Evolutionary conservation across 1,140 invertebrate genomes (phyloP).

Genomic region (Drosophila subpulchrella): DNA sequence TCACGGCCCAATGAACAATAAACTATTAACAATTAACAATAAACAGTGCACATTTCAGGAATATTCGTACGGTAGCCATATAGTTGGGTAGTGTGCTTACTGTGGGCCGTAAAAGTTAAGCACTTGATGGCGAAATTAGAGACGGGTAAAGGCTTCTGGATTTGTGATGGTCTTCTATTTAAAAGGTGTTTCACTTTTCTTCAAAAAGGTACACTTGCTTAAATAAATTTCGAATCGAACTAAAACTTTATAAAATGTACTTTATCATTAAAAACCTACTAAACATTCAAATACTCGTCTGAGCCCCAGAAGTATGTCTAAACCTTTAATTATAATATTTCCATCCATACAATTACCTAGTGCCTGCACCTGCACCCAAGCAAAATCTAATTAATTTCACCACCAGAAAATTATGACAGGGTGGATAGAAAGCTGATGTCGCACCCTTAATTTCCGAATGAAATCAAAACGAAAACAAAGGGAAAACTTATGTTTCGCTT

Average conservation of each 20-base stretch:
- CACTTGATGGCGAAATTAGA: conserved; percentile 80
- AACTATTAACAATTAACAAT: conserved; percentile 21
- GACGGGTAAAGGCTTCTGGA: conserved; percentile 50
- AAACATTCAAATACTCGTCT: too few species aligned
- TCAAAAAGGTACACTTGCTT: too few species aligned
- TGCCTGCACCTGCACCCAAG: neutral
- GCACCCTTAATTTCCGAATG: conserved; percentile 1
- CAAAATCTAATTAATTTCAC: conserved; percentile 40
- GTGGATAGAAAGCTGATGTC: conserved; percentile 1
- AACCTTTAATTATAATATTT: neutral
- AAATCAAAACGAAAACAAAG: conserved; percentile 64
- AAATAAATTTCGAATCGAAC: neutral
- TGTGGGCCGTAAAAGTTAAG: conserved; percentile 68
- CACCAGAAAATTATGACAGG: conserved; percentile 26
- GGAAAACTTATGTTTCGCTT: conserved; percentile 69
- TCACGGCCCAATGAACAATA: conserved; percentile 27
- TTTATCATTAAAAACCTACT: too few species aligned
- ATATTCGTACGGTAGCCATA: conserved; percentile 59
- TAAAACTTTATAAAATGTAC: neutral
- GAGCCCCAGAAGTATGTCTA: too few species aligned
- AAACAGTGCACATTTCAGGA: conserved; percentile 22
- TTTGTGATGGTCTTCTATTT: neutral
- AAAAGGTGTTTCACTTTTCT: neutral
- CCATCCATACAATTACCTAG: neutral
- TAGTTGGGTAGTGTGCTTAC: conserved; percentile 71